These are phyloP conservation scores for Lottia gigantea DNA, from an alignment of 2,888 invertebrate species.

Conservation along the genomic window DNA sequence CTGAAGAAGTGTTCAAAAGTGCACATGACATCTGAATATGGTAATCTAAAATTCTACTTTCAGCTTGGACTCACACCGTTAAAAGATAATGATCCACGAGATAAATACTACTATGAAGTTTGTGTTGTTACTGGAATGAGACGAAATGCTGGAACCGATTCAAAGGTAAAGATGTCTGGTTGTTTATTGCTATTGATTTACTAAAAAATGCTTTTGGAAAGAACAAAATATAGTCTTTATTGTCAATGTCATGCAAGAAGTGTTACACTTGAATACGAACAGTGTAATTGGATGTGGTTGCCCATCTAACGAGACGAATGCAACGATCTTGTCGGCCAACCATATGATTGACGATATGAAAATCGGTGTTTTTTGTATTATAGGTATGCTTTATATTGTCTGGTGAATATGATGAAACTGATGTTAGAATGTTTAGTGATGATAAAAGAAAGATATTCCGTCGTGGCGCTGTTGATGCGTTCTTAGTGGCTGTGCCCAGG, in stretches of 20 bases:
- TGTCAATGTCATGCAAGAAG: too few species aligned
- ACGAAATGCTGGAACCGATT: constrained; percentile 64
- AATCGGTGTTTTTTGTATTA: constrained; percentile 12
- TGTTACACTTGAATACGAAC: too few species aligned
- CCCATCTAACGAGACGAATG: too few species aligned
- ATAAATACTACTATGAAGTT: constrained; percentile 70
- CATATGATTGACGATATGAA: too few species aligned
- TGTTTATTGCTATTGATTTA: too few species aligned
- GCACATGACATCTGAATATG: too few species aligned
- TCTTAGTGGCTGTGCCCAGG: constrained; percentile 68
- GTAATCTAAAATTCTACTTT: background rate
- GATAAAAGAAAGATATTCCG: constrained; percentile 65
- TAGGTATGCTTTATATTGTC: constrained; percentile 68
- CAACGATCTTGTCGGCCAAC: too few species aligned
- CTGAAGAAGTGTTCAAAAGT: too few species aligned
- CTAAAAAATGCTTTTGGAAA: too few species aligned
- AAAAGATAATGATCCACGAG: constrained; percentile 67
- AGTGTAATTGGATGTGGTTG: too few species aligned
- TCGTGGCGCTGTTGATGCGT: constrained; percentile 66
- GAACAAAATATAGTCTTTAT: too few species aligned
- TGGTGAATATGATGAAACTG: constrained; percentile 69
- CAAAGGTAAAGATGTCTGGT: constrained; percentile 51
- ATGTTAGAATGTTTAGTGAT: constrained; percentile 66
- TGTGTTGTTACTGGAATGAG: constrained; percentile 68
- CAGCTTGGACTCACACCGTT: constrained; percentile 68